Conservation (phyloP, 2,113 vertebrate species). For the Pangasianodon gigas region DNA sequence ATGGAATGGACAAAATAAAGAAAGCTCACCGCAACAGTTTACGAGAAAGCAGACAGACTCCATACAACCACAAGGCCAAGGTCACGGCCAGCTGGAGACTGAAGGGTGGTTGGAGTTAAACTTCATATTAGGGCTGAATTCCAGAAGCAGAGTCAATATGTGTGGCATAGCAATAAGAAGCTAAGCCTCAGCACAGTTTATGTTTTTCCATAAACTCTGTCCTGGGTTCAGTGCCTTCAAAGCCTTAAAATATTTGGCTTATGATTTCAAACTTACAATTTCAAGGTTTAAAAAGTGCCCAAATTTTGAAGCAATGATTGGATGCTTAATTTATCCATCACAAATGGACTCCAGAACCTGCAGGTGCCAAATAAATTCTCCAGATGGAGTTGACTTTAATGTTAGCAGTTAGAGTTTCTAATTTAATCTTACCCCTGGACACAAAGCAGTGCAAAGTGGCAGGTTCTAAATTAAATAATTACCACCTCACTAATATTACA, state of each 20-base stretch:
- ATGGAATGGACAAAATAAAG: background rate
- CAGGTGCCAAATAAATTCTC: background rate
- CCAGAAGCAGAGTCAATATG: background rate
- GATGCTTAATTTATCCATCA: background rate
- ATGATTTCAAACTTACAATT: background rate
- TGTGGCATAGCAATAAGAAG: background rate
- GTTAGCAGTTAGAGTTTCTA: background rate
- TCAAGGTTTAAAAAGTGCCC: background rate
- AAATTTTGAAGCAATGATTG: background rate
- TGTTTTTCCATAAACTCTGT: background rate
- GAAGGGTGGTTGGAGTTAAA: background rate
- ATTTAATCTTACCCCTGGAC: background rate
- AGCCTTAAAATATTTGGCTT: background rate
- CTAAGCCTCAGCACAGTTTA: background rate
- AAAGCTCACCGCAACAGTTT: background rate
- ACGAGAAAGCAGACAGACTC: background rate
- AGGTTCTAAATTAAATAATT: background rate
- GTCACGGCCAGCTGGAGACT: background rate
- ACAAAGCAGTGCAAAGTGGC: background rate
- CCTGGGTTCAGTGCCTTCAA: background rate
- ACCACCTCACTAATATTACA: background rate
- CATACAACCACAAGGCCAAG: background rate
- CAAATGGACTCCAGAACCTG: background rate
- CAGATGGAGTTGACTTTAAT: constrained; percentile 3
- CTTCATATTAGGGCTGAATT: background rate